phyloP scores from a whole-genome alignment of 2,797 vertebrate species.

The Parambassis ranga region DNA sequence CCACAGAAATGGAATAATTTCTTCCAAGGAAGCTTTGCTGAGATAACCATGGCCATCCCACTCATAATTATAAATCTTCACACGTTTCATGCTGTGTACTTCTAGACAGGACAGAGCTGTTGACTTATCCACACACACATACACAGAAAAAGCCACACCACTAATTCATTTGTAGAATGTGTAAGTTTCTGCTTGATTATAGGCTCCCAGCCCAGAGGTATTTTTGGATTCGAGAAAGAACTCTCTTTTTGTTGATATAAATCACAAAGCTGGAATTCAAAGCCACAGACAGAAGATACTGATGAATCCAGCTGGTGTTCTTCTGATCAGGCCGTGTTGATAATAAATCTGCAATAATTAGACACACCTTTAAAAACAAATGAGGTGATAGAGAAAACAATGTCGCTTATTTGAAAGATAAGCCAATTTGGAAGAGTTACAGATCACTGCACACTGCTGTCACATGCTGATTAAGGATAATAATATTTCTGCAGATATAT shows the following conservation, averaged over 20 bases:
- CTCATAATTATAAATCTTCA: slow-evolving; percentile 37
- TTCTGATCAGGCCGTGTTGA: not conserved
- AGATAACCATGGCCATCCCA: slow-evolving; percentile 22
- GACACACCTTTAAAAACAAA: slow-evolving; percentile 6
- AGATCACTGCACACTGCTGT: not conserved
- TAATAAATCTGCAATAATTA: slow-evolving; percentile 24
- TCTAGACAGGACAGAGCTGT: not conserved
- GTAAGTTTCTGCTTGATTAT: slow-evolving; percentile 9
- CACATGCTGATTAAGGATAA: not conserved
- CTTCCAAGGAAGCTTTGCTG: not conserved
- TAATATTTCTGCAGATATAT: not conserved
- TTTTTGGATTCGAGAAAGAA: slow-evolving; percentile 18
- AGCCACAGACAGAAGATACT: not conserved
- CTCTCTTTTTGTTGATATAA: not conserved
- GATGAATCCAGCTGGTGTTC: not conserved
- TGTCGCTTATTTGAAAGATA: not conserved
- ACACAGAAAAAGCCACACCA: not conserved
- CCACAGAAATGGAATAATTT: slow-evolving; percentile 14
- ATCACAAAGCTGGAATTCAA: not conserved
- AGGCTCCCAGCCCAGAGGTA: not conserved
- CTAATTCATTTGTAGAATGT: slow-evolving; percentile 7
- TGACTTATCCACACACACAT: not conserved
- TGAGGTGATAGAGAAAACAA: not conserved
- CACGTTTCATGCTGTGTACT: slow-evolving; percentile 16
- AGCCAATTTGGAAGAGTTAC: slow-evolving; percentile 2